Evolutionary conservation across 2,888 invertebrate species (phyloP).

Genomic region (Cheiracanthium punctorium): DNA sequence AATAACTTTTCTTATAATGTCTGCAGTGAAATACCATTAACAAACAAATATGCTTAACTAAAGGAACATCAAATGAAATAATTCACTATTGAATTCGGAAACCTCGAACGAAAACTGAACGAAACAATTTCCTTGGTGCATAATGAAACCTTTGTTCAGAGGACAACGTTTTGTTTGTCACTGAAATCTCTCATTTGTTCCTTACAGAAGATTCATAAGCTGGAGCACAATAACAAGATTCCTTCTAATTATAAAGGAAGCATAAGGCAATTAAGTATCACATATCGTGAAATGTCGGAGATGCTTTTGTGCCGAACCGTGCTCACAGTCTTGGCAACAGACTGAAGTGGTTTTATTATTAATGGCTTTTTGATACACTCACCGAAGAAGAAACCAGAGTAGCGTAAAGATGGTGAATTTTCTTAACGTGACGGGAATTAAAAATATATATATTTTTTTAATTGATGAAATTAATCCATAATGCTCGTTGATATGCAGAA

Average conservation of each 20-base stretch:
- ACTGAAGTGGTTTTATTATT: too few species aligned
- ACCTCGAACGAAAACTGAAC: neutral
- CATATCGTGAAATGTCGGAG: neutral
- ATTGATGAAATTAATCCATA: too few species aligned
- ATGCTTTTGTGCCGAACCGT: neutral
- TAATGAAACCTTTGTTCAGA: neutral
- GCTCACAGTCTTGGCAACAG: too few species aligned
- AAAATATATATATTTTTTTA: too few species aligned
- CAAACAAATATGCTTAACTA: neutral
- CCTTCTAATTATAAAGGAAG: neutral
- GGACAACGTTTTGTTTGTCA: neutral
- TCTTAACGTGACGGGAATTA: too few species aligned
- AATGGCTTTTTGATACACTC: too few species aligned
- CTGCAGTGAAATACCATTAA: too few species aligned
- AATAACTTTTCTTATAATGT: too few species aligned
- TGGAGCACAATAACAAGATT: neutral
- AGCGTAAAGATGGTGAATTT: too few species aligned
- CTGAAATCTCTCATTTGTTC: neutral
- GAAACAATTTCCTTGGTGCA: neutral
- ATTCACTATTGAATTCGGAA: neutral
- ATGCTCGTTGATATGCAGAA: too few species aligned
- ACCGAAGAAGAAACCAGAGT: too few species aligned
- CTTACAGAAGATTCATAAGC: neutral
- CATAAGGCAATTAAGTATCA: neutral
- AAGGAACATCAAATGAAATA: neutral